Evolutionary conservation across 2,888 invertebrate species (phyloP), one percentile per base, ranked within the genome.

Genomic region (Pheosia gnoma): DNA sequence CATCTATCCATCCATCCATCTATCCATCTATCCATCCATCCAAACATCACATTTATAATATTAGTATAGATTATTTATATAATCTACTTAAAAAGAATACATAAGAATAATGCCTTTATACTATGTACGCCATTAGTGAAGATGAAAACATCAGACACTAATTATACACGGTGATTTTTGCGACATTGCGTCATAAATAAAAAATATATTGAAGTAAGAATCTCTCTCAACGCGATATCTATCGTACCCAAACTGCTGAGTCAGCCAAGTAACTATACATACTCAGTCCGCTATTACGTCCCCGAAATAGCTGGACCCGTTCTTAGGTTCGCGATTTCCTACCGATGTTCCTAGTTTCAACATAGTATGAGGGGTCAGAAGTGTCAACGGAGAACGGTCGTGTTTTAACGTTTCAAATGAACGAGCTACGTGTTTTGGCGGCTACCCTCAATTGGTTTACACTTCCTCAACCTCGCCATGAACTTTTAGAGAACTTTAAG

Each of bases 391-490:
- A 78, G 67, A 68, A 71, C 85, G 90, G 90, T 66, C 74, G 55
- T 68, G 70, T 75, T 80, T 79, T 87, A 89, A 89, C 87, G 85
- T 87, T 80, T 75, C 74, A 80, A 88, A 87, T 89, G 88, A 91
- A 90, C 88, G 87, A 85, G 86, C 78, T 88, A 91, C 91, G 91
- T 92, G 91, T 90, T 91, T 90, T 90, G 90, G 89, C 89, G 88
- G 86, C 83, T 84, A 66, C 82, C 79, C 81, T 70, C 86, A 89
- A 87, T 90, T 87, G 86, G 81, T 88, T 85, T 86, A 85, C 85
- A 86, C 82, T 80, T 82, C 79, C 77, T 72, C 75, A 74, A 68
- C 60, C 58, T 63, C 65, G 54, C 63, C 58, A 64, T 58, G 57
- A 70, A 65, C 60, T 67, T 61, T 62, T 51, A 67, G 67, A 69